phyloP scores from a whole-genome alignment of 2,888 invertebrate genomes.

The Dysmachus trigonus region DNA sequence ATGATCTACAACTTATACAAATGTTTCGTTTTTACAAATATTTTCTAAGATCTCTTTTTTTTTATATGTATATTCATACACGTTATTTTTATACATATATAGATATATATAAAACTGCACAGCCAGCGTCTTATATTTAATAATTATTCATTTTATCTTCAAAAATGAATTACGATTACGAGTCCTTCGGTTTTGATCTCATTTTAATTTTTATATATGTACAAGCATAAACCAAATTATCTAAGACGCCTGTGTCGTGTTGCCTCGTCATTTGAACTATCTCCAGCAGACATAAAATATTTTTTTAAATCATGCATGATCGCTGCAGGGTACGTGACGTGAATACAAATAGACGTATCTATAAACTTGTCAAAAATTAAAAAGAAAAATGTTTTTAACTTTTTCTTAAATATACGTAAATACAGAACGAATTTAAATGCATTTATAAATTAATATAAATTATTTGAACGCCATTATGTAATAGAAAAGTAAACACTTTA shows the following conservation, averaged over 20 bases:
- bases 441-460: not conserved
- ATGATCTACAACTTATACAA: not conserved
- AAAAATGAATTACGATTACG: conserved; percentile 7
- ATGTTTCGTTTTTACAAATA: conserved; percentile 22
- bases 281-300: not conserved
- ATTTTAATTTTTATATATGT: not conserved
- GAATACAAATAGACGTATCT: not conserved
- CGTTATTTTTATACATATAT: not conserved
- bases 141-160: not conserved
- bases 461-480: not conserved
- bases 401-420: not conserved
- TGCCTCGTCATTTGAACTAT: not conserved
- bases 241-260: conserved; percentile 36
- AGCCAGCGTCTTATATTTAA: conserved; percentile 45
- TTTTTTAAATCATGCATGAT: not conserved
- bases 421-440: not conserved
- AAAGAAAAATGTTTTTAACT: not conserved
- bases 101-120: conserved; percentile 44
- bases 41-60: not conserved
- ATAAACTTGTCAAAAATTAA: not conserved
- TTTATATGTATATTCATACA: not conserved
- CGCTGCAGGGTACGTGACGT: not conserved
- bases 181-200: not conserved
- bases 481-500: not conserved
- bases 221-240: conserved; percentile 27